Percentiles rank a stretch among this genome's conserved stretches.
phyloP scores from a whole-genome alignment of 2,797 vertebrate genomes.

The Gymnothorax javanicus region DNA sequence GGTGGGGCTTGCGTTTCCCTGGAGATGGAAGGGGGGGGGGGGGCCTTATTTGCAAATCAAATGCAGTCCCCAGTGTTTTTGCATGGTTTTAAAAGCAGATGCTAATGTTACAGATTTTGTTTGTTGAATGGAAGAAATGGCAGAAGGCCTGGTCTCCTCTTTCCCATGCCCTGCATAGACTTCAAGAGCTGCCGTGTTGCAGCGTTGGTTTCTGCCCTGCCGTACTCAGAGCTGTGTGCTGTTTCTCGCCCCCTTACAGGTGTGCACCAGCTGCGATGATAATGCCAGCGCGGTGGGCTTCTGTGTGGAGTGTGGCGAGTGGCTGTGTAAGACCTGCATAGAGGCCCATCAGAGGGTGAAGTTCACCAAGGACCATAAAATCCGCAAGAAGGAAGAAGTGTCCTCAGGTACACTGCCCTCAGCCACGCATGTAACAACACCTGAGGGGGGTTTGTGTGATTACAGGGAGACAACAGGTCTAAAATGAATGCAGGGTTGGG shows the following conservation, averaged over 20 bases:
- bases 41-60: background rate
- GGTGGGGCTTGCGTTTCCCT: background rate
- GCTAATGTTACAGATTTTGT: background rate
- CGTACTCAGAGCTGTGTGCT: background rate
- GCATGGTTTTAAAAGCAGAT: background rate
- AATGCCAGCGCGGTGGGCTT: constrained; percentile 94
- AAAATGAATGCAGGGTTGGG: background rate
- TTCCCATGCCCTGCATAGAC: background rate
- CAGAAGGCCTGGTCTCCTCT: background rate
- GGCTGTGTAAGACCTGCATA: constrained; percentile 97
- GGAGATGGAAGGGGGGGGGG: too few species aligned
- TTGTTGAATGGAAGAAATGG: background rate
- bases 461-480: background rate
- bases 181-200: background rate
- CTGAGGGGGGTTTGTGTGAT: background rate
- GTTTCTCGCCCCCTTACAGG: constrained; percentile 64
- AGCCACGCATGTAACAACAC: background rate
- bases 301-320: constrained; percentile 95
- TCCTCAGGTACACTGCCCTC: constrained; percentile 77
- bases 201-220: background rate
- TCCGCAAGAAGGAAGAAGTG: constrained; percentile 93
- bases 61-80: background rate
- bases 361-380: constrained; percentile 98
- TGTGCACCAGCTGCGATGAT: constrained; percentile 98
- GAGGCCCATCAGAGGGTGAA: constrained; percentile 98